phyloP scores from a whole-genome alignment of 2,797 vertebrate genomes.

The Lacerta viridis region DNA sequence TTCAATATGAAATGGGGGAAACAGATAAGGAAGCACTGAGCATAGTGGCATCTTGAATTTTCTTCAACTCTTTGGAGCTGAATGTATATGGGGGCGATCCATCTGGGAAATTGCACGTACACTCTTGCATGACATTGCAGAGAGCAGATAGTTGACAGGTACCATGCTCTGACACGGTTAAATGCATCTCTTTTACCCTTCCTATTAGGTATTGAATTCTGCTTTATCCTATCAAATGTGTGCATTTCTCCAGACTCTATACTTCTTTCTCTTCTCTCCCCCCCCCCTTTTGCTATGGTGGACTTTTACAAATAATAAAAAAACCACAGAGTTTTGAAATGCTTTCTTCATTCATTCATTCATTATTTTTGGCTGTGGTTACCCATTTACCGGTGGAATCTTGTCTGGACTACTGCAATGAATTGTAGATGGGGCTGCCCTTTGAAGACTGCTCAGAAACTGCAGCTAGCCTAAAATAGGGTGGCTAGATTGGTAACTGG shows the following conservation, averaged over 20 bases:
- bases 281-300: background rate
- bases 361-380: too few species aligned
- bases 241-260: background rate
- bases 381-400: background rate
- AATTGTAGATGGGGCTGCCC: background rate
- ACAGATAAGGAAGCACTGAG: background rate
- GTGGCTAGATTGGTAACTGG: too few species aligned
- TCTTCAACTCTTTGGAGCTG: constrained; percentile 35
- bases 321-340: background rate
- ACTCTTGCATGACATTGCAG: background rate
- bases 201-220: background rate
- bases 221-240: background rate
- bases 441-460: background rate
- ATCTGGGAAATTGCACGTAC: background rate
- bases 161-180: constrained; percentile 8
- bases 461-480: background rate
- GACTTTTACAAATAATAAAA: background rate
- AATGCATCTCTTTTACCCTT: constrained; percentile 11
- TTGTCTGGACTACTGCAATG: background rate
- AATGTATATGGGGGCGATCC: background rate
- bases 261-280: background rate
- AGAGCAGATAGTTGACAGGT: constrained; percentile 25
- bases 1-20: background rate
- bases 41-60: constrained; percentile 6
- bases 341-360: background rate